Percentiles rank a stretch among this genome's conserved stretches.
These are phyloP conservation scores for Cuniculus paca DNA, from an alignment of 2,797 vertebrate genomes.

Conservation along the genomic window DNA sequence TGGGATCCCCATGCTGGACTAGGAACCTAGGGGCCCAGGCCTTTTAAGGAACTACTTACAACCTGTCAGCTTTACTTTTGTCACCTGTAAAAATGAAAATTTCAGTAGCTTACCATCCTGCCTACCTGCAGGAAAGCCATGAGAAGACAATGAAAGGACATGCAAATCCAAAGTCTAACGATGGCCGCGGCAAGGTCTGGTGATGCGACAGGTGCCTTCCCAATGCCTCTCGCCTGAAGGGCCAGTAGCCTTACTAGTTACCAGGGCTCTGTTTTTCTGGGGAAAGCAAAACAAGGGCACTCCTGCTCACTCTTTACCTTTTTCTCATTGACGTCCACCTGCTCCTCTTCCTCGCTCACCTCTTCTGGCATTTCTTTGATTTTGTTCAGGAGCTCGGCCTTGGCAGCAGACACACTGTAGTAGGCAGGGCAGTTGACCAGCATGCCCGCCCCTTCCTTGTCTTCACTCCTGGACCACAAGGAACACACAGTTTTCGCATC, in stretches of 20 bases:
- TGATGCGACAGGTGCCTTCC: background rate
- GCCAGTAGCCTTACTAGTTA: background rate
- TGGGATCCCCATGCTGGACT: background rate
- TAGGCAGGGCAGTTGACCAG: slow-evolving; percentile 87
- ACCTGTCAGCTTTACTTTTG: background rate
- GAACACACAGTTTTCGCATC: slow-evolving; percentile 8
- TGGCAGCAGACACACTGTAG: slow-evolving; percentile 88
- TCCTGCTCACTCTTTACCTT: slow-evolving; percentile 66
- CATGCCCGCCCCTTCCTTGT: slow-evolving; percentile 77
- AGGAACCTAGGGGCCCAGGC: background rate
- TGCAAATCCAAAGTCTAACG: background rate
- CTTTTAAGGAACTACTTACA: background rate
- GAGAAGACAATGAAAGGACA: background rate
- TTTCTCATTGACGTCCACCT: slow-evolving; percentile 90
- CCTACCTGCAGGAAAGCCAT: background rate
- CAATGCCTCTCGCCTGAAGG: background rate
- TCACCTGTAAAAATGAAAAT: background rate
- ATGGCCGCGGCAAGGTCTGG: background rate
- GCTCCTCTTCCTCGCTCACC: slow-evolving; percentile 88
- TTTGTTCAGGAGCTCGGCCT: slow-evolving; percentile 88
- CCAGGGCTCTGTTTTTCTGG: background rate
- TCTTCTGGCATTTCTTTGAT: slow-evolving; percentile 88
- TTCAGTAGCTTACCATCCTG: background rate
- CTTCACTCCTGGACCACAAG: slow-evolving; percentile 87
- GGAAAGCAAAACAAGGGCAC: background rate